Base-by-base conservation (phyloP, 2,888 invertebrate genomes). In the Phasia obesa region DNA sequence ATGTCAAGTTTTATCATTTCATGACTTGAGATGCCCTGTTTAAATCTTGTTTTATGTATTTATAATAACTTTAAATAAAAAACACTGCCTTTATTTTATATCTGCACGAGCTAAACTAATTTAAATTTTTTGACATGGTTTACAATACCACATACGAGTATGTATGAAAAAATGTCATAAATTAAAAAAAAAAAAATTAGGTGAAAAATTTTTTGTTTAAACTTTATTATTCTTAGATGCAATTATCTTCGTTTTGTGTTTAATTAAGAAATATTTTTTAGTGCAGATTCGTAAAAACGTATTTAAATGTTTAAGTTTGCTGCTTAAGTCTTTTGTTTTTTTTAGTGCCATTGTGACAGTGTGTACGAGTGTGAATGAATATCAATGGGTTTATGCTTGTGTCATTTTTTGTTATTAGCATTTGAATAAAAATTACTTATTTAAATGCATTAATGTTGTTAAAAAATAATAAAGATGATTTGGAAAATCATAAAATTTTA, bases 291-390 rank as follows among this genome's bases (percentile, higher is more conserved):
- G 38, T 55, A 69, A 60, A 69, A 70, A 60, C 4, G 13, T 31
- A 2, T 4, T 6, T 55, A 60, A 49, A 69, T 51, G 1, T 60
- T 59, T 17, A 44, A n/a, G 78, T 71, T 78, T 64, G 55, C 53
- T 51, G 25, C 64, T 59, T 57, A 64, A 78, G 57, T 71, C 71
- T 64, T 78, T 78, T 27, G 62, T 47, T 70, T 69, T 62, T 15
- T 11, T 35, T 2, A 51, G 21, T 21, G 2, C 35, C 15, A 1
- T 4, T 42, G 11, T 2, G n/a, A 0, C 15, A 13, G 38, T n/a
- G 38, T 42, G 38, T 4, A 2, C 15, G 4, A 35, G 35, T 35
- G 35, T 35, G n/a, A n/a, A n/a, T n/a, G n/a, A n/a, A n/a, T n/a
- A n/a, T n/a, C n/a, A n/a, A n/a, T n/a, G n/a, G n/a, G n/a, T n/a